These are phyloP conservation scores for Anseranas semipalmata DNA, from an alignment of 2,113 vertebrate species.

Conservation along the genomic window DNA sequence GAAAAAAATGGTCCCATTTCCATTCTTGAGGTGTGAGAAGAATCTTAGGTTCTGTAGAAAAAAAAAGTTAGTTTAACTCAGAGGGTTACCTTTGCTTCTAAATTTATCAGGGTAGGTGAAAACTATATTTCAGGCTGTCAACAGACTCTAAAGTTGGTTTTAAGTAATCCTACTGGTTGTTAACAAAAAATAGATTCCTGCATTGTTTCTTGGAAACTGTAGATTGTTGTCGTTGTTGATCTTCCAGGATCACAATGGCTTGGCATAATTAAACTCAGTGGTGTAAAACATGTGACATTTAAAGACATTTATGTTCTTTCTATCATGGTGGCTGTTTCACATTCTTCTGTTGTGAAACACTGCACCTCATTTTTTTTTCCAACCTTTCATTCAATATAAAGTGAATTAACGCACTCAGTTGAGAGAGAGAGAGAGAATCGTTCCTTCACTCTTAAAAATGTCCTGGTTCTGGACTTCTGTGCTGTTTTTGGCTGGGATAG, in stretches of 20 bases:
- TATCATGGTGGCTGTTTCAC: background rate
- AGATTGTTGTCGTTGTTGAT: background rate
- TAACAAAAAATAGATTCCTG: background rate
- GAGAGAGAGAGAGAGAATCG: background rate
- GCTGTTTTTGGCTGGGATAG: too few species aligned
- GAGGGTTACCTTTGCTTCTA: background rate
- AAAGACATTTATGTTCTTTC: background rate
- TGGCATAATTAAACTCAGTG: background rate
- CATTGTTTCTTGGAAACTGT: background rate
- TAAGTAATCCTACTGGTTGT: background rate
- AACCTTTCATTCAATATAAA: background rate
- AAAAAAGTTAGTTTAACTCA: background rate
- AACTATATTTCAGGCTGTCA: background rate
- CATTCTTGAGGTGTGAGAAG: background rate
- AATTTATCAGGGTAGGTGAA: background rate
- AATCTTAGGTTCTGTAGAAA: background rate
- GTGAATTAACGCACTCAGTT: background rate
- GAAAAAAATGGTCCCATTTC: background rate
- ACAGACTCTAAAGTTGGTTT: background rate
- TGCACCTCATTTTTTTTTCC: background rate
- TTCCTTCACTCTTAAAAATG: background rate
- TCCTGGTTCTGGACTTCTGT: background rate
- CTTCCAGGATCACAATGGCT: background rate
- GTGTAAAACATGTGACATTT: background rate
- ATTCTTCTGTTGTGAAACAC: background rate